Evolutionary conservation across 2,113 vertebrate species (phyloP), one percentile per base, ranked within the genome.

Genomic region (Nyctereutes procyonoides): DNA sequence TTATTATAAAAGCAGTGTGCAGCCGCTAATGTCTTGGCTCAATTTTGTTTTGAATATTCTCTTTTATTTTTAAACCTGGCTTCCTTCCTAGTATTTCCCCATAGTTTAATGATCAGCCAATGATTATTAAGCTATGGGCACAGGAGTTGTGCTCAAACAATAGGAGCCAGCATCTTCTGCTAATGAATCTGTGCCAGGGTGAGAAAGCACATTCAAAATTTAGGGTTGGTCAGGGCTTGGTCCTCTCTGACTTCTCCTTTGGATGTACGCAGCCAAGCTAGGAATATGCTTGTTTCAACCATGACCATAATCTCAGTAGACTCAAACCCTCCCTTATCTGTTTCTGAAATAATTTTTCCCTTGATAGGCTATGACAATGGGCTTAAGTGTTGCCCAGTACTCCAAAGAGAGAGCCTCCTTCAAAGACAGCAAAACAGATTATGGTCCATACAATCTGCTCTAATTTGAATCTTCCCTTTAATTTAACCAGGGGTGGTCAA

Each of bases 331-430:
- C 14, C 12, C 0, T 51, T 8, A 63, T 19, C 11, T 51, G 24
- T 2, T 30, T 77, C 35, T 69, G 30, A 35, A 87, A 74, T 63
- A 8, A 22, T 63, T 56, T 58, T 69, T 38, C 30, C 9, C 83
- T 91, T 53, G 16, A 51, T 43, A 28, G 16, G 13, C 35, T 86
- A 20, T 51, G 19, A 43, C 56, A 4, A 2, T 69, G 14, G 30
- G 2, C 1, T 5, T 32, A 35, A 22, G 3, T 19, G 26, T 35
- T 51, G 12, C 3, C n/a, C 2, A 26, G 3, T 32, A 3, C 9
- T 58, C 32, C 13, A 56, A 19, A 32, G 35, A 67, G 26, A 63
- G 6, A 63, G 3, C 5, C 0, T 51, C 3, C 22, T 69, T 38
- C 30, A 28, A 12, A 5, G 6, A 58, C 11, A 16, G 28, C 14